A percentile compares a stretch with the other conserved stretches of the same genome.
These are phyloP conservation scores for Castor canadensis DNA, from an alignment of 2,113 vertebrate species.

Conservation along the genomic window DNA sequence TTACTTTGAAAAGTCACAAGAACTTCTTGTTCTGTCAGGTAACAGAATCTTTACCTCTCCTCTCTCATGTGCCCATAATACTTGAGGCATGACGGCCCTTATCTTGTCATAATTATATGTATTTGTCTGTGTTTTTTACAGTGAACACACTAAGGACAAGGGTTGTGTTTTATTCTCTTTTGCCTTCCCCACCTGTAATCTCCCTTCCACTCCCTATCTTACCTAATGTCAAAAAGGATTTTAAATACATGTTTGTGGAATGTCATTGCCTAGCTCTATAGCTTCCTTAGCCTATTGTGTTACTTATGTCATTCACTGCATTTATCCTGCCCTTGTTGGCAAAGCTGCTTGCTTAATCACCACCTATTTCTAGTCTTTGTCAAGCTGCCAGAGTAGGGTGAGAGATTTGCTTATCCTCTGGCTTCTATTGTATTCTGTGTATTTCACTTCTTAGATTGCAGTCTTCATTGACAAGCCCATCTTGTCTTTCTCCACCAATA, in stretches of 20 bases:
- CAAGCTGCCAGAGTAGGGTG: neutral
- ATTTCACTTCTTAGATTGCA: neutral
- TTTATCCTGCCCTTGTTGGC: neutral
- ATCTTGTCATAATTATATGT: neutral
- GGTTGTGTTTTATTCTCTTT: neutral
- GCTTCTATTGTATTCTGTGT: neutral
- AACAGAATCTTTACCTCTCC: neutral
- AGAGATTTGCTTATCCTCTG: neutral
- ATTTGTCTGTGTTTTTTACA: neutral
- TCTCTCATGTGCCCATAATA: neutral
- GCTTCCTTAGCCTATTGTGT: neutral
- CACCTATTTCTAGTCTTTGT: neutral
- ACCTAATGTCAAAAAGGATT: neutral
- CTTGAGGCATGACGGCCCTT: neutral
- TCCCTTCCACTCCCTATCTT: neutral
- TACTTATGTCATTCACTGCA: neutral
- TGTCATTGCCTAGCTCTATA: neutral
- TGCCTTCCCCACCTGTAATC: neutral
- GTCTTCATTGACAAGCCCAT: neutral
- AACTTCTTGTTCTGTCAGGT: neutral
- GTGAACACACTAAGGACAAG: neutral
- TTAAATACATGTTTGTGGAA: neutral
- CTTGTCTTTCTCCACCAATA: neutral
- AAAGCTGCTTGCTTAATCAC: neutral
- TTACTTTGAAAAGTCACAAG: constrained; percentile 30